These are phyloP conservation scores for Patella ulyssiponensis DNA, from an alignment of 2,888 invertebrate species.

Conservation along the genomic window DNA sequence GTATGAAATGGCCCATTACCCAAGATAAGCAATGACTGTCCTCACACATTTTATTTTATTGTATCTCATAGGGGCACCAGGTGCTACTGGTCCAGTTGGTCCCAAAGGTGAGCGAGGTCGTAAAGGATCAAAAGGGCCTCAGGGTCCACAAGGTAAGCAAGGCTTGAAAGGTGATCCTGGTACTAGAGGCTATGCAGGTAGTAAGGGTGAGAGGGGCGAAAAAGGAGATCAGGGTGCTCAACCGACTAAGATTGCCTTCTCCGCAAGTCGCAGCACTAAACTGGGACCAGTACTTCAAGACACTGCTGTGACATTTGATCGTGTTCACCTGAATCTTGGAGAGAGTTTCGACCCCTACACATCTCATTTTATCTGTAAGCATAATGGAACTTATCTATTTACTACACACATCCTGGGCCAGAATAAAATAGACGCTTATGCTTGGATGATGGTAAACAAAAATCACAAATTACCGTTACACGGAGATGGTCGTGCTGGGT, in stretches of 20 bases:
- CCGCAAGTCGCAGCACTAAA: slow-evolving; percentile 62
- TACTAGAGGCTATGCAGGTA: slow-evolving; percentile 58
- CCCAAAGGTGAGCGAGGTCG: slow-evolving; percentile 45
- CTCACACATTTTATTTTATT: no score
- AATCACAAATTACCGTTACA: slow-evolving; percentile 68
- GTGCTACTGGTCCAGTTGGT: slow-evolving; percentile 46
- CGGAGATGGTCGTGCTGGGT: slow-evolving; percentile 67
- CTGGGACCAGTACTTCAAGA: slow-evolving; percentile 69
- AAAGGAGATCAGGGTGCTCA: slow-evolving; percentile 55
- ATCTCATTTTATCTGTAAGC: slow-evolving; percentile 66
- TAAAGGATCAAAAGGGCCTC: slow-evolving; percentile 52
- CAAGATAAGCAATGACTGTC: no score
- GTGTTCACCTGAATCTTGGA: slow-evolving; percentile 64
- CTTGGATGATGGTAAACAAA: slow-evolving; percentile 69
- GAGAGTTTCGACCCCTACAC: slow-evolving; percentile 64
- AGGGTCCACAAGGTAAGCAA: slow-evolving; percentile 51
- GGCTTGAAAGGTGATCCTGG: slow-evolving; percentile 55
- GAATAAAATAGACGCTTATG: slow-evolving; percentile 65
- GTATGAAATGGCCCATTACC: no score
- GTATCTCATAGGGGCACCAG: slow-evolving; percentile 38
- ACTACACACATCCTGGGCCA: slow-evolving; percentile 67
- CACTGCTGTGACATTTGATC: slow-evolving; percentile 67
- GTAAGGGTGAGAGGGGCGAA: slow-evolving; percentile 57
- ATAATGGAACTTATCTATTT: slow-evolving; percentile 69
- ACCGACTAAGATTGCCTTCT: slow-evolving; percentile 64